phyloP scores from a whole-genome alignment of 2,113 vertebrate species.

The Mesocricetus auratus region DNA sequence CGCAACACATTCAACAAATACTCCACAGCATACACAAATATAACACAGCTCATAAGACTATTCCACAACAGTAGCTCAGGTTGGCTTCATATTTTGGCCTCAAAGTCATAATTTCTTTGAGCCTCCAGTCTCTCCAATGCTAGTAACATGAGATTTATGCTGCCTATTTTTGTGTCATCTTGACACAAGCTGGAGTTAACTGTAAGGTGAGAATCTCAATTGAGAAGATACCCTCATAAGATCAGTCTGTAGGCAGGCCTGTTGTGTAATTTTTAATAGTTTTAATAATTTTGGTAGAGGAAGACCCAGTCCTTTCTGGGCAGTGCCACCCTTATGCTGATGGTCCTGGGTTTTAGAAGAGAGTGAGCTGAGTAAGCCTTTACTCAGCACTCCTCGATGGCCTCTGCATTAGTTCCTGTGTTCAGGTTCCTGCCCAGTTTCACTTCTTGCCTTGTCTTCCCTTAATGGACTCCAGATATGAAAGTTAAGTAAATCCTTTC shows the following conservation, averaged over 20 bases:
- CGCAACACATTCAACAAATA: too few species aligned
- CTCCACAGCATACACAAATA: too few species aligned
- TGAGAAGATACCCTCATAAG: neutral
- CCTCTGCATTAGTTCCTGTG: neutral
- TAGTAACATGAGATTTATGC: neutral
- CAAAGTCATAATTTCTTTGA: neutral
- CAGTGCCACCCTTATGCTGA: neutral
- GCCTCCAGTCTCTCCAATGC: neutral
- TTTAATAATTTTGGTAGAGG: neutral
- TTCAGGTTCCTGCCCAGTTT: neutral
- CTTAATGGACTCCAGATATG: neutral
- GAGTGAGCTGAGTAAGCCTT: neutral
- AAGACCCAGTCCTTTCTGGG: neutral
- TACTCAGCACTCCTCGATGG: neutral
- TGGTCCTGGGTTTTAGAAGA: neutral
- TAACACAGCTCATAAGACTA: too few species aligned
- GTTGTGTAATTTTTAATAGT: neutral
- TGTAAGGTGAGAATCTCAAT: neutral
- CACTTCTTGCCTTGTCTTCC: neutral
- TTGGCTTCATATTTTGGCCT: neutral
- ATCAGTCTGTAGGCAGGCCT: neutral
- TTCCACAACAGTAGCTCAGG: neutral
- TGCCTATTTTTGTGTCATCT: neutral
- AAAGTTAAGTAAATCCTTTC: neutral
- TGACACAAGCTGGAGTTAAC: neutral